Base-by-base conservation (phyloP, 2,113 vertebrate species). In the Zosterops borbonicus region DNA sequence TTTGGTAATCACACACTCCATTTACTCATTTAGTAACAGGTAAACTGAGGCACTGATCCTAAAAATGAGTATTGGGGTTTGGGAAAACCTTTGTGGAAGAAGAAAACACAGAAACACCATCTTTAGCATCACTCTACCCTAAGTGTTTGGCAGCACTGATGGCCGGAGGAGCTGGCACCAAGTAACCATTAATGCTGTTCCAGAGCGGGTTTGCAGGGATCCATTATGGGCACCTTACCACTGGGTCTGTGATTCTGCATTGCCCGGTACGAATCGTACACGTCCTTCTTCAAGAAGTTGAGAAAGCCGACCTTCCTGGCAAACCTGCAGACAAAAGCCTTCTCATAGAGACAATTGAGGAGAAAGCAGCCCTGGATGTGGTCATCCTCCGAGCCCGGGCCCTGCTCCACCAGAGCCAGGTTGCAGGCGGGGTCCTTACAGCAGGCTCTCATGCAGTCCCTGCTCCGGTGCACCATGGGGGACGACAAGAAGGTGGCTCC, bases 271-370 rank as follows among this genome's bases (percentile, higher is more conserved):
- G 96, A 97, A 7, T 96, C 93, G 35, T 99, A 98, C 10, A 99
- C 95, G 2, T 98, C 97, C 77, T 84, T 92, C 58, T 83, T 97
- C 74, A 99, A 87, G 74, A 98, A 99, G 94, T 97, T 99, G 41
- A 94, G 92, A 95, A 98, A 99, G 64, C 99, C 99, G 2, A 83
- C 73, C 95, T 98, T 99, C 91, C 86, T 98, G 67, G 98, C 98
- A 63, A 99, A 99, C 85, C 97, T 98, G 89, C 99, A 99, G 71
- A 98, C 99, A 18, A 99, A 99, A 70, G 96, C 95, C 87, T 98
- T 97, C 83, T 99, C 98, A 60, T 99, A 99, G 52, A 99, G 96
- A 62, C 99, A 99, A 92, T 99, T 96, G 55, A 99, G 98, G 31
- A 99, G 98, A 91, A 98, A 99, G 96, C 99, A 99, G 85, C 98